Evolutionary conservation across 2,888 invertebrate genomes (phyloP).

Genomic region (Chaitophorus viminalis): DNA sequence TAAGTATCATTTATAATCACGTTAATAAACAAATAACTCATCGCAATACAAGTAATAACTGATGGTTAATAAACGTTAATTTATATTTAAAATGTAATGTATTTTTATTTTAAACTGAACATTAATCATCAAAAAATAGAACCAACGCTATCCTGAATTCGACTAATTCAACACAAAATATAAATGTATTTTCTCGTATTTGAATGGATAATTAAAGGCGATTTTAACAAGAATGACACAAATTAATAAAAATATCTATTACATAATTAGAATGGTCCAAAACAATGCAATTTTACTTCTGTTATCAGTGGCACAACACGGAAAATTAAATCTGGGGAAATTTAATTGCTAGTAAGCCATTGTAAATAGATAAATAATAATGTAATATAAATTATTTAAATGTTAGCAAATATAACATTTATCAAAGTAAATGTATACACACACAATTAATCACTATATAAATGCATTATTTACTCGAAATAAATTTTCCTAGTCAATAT

Average conservation of each 20-base stretch:
- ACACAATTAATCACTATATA: not conserved
- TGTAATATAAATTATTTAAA: not conserved
- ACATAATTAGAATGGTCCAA: not conserved
- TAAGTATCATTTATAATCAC: no score
- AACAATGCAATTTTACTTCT: not conserved
- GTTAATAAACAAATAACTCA: no score
- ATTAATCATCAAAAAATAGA: no score
- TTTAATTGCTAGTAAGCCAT: not conserved
- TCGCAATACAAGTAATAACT: no score
- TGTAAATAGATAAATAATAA: not conserved
- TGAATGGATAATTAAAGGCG: no score
- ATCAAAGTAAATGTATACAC: not conserved
- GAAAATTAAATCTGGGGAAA: not conserved
- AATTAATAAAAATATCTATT: not conserved
- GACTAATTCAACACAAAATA: no score
- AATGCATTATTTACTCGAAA: not conserved
- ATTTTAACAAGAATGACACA: not conserved
- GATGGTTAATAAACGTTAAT: no score
- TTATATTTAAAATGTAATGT: no score
- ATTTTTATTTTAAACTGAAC: no score
- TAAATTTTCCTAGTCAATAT: not conserved
- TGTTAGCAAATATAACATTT: not conserved
- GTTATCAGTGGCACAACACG: no score
- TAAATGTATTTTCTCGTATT: no score
- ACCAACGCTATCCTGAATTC: no score